phyloP scores from a whole-genome alignment of 1,140 invertebrate species.

The Colletes latitarsis region DNA sequence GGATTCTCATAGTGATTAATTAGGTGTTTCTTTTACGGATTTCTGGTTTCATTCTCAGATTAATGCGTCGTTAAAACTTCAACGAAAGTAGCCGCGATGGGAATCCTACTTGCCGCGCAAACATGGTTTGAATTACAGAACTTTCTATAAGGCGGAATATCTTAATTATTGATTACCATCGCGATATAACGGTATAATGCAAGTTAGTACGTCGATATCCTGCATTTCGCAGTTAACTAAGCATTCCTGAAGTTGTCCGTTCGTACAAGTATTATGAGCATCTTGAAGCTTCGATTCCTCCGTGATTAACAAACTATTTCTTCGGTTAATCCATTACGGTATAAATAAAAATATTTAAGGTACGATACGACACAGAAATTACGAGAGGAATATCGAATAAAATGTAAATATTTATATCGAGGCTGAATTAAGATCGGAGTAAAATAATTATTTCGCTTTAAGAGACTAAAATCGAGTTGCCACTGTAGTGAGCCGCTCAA shows the following conservation, averaged over 20 bases:
- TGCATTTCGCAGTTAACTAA: neutral
- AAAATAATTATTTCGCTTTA: too few species aligned
- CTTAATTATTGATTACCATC: neutral
- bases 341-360: too few species aligned
- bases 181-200: neutral
- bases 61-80: neutral
- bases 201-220: neutral
- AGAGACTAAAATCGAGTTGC: too few species aligned
- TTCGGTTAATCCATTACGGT: too few species aligned
- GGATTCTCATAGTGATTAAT: neutral
- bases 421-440: too few species aligned
- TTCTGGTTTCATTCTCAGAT: neutral
- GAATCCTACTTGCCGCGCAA: neutral
- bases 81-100: neutral
- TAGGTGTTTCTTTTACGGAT: slow-evolving; percentile 13
- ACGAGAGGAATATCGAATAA: too few species aligned
- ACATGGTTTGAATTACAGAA: too few species aligned
- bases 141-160: too few species aligned
- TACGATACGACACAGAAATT: too few species aligned
- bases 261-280: slow-evolving; percentile 34
- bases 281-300: slow-evolving; percentile 2
- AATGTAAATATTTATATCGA: too few species aligned
- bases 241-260: neutral
- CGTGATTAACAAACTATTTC: too few species aligned
- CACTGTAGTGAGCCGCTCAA: too few species aligned